phyloP scores from a whole-genome alignment of 2,797 vertebrate genomes.

The Eulemur mongoz region DNA sequence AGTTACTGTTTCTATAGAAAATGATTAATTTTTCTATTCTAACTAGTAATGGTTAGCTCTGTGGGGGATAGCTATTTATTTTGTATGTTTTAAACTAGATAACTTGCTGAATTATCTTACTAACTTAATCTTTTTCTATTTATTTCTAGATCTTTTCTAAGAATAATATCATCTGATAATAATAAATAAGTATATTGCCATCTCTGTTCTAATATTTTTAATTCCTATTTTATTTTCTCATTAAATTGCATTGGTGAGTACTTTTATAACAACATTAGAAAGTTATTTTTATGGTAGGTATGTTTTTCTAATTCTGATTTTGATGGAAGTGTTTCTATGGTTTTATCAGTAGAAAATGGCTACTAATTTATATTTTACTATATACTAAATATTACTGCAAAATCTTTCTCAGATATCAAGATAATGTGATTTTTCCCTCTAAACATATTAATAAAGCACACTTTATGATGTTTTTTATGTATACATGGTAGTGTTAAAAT shows the following conservation, averaged over 20 bases:
- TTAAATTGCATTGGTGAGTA: background rate
- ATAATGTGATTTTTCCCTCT: background rate
- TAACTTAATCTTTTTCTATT: background rate
- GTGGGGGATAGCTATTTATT: background rate
- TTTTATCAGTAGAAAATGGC: background rate
- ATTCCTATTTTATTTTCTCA: background rate
- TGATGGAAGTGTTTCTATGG: background rate
- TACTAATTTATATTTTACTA: background rate
- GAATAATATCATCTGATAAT: background rate
- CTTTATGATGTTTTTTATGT: background rate
- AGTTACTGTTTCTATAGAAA: background rate
- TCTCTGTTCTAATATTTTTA: background rate
- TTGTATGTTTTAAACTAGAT: background rate
- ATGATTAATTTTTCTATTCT: background rate
- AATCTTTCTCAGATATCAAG: background rate
- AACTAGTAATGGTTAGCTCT: background rate
- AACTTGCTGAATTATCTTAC: background rate
- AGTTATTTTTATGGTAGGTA: background rate
- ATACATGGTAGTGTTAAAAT: background rate
- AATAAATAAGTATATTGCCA: background rate
- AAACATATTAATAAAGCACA: background rate
- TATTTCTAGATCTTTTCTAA: background rate
- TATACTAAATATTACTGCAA: background rate
- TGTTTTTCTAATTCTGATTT: background rate
- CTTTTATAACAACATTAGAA: background rate